Conservation (phyloP, 2,888 invertebrate genomes). For the Ctena decussata region DNA sequence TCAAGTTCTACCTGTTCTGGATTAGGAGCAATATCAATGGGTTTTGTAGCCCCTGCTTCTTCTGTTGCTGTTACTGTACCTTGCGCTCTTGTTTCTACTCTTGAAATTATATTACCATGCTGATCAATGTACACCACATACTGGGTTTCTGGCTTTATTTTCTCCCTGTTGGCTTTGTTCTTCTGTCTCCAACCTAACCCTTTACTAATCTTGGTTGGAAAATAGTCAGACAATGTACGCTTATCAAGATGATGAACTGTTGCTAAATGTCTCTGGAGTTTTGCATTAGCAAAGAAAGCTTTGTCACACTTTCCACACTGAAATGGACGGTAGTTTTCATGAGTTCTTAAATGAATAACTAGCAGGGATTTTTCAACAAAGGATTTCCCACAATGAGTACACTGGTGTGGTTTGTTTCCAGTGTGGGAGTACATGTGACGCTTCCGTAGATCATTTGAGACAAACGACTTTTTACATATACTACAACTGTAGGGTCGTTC, state of each 20-base stretch:
- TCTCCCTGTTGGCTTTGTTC: slow-evolving; percentile 21
- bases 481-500: slow-evolving; percentile 55
- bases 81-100: slow-evolving; percentile 16
- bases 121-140: slow-evolving; percentile 56
- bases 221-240: slow-evolving; percentile 42
- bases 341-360: slow-evolving; percentile 52
- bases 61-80: neutral
- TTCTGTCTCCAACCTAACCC: slow-evolving; percentile 57
- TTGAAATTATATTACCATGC: slow-evolving; percentile 42
- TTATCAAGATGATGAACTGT: slow-evolving; percentile 59
- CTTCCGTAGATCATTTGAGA: slow-evolving; percentile 50
- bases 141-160: slow-evolving; percentile 29
- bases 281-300: slow-evolving; percentile 55
- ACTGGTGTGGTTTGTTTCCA: slow-evolving; percentile 49
- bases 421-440: slow-evolving; percentile 63
- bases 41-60: too few relatives aligned
- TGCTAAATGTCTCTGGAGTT: slow-evolving; percentile 55
- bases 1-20: neutral
- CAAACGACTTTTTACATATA: slow-evolving; percentile 56
- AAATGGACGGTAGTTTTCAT: slow-evolving; percentile 61
- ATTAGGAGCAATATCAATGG: neutral
- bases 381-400: slow-evolving; percentile 52
- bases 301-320: slow-evolving; percentile 57
- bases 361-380: slow-evolving; percentile 56
- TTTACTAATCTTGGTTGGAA: slow-evolving; percentile 49